Evolutionary conservation across 2,888 invertebrate species (phyloP), one percentile per base, ranked within the genome.

Genomic region (Epinotia bilunana): DNA sequence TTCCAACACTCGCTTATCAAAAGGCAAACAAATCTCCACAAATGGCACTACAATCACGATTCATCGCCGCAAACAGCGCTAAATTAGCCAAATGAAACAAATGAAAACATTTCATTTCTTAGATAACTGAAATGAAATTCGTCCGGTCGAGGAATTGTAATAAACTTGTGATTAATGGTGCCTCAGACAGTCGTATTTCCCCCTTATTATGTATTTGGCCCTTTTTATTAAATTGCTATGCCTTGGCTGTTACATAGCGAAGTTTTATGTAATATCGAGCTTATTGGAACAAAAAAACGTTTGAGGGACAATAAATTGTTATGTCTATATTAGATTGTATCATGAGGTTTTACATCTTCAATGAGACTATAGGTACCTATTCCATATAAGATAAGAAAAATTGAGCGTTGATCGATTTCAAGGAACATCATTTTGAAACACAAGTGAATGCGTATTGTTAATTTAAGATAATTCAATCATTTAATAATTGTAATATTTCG

Each of bases 21-120:
- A 55, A 57, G 13, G 4, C 18, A 70, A 61, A 58, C 69, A 60
- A 70, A 70, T 60, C 58, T 23, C 16, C 58, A 49, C 58, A 69
- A 69, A 69, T 13, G 23, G 13, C 23, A 20, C 55, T 18, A 57
- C 39, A 61, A 49, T 70, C 23, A 49, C 49, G 18, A 33, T 60
- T 49, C 49, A 70, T 53, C 49, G 46, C 63, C 5, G 39, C 12
- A 11, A 58, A 70, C 74, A 70, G 53, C 60, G 70, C 60, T 53
- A 43, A 74, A 74, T 74, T 74, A 71, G 70, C n/a, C 60, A 74
- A 74, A 74, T 71, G 74, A 61, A 74, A 39, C 60, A 74, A 74
- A 74, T 74, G 74, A 61, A 74, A 69, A 49, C 69, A 63, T 74
- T 74, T 63, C 69, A 74, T 63, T 74, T 69, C 74, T 65, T 62